Conservation (phyloP, 2,888 invertebrate genomes). For the Drosophila histrio region DNA sequence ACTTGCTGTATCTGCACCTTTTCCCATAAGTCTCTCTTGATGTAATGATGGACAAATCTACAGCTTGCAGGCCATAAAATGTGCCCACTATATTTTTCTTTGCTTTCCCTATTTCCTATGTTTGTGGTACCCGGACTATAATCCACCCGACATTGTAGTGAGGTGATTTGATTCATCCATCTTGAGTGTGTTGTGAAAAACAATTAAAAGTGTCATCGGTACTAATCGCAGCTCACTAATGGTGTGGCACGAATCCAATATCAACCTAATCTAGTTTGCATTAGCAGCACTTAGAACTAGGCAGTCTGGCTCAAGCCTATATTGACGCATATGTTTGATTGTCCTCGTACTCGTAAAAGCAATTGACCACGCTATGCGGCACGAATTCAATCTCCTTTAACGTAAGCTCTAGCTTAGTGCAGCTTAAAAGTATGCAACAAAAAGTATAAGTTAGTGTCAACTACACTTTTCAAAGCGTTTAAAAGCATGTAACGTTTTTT, state of each 20-base stretch:
- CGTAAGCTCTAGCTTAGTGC: neutral
- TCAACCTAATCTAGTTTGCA: neutral
- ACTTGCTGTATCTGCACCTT: neutral
- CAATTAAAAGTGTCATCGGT: neutral
- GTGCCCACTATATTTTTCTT: too few relatives aligned
- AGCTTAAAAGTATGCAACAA: constrained; percentile 30
- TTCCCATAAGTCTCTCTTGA: neutral
- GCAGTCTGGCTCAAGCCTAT: neutral
- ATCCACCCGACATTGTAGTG: neutral
- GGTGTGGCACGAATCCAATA: constrained; percentile 1
- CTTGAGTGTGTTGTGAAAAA: neutral
- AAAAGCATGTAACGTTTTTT: constrained; percentile 28
- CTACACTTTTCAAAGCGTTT: constrained; percentile 3
- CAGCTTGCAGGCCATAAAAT: too few relatives aligned
- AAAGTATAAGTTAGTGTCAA: neutral
- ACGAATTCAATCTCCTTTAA: constrained; percentile 8
- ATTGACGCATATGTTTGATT: neutral
- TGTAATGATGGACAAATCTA: too few relatives aligned
- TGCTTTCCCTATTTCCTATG: neutral
- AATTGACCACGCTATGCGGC: neutral
- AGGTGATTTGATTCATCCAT: neutral
- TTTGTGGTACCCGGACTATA: neutral
- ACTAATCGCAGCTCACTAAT: neutral
- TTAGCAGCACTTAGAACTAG: neutral
- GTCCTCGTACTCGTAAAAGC: neutral